Percentiles rank a stretch among this genome's conserved stretches.
Conservation (phyloP, 2,888 invertebrate genomes). For the Euspilapteryx auroguttella region DNA sequence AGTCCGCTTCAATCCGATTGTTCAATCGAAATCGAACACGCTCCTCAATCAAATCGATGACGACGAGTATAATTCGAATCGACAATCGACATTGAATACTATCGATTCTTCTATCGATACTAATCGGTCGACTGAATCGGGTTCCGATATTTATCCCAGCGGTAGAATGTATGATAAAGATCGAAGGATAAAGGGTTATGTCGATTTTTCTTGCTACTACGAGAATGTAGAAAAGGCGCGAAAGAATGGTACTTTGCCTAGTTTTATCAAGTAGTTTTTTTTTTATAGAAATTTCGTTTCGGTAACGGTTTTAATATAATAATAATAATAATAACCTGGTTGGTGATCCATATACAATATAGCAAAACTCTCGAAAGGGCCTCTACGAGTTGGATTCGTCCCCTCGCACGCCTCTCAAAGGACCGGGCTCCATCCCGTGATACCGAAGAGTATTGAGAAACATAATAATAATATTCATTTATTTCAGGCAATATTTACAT, state of each 20-base stretch:
- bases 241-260: constrained; percentile 67
- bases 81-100: constrained; percentile 19
- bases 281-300: neutral
- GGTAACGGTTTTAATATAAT: neutral
- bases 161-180: constrained; percentile 58
- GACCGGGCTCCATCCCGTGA: too few relatives aligned
- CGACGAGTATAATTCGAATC: constrained; percentile 12
- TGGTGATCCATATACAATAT: too few relatives aligned
- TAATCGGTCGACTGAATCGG: constrained; percentile 38
- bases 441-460: too few relatives aligned
- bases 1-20: constrained; percentile 66
- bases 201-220: constrained; percentile 82
- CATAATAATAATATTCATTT: too few relatives aligned
- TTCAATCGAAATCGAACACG: constrained; percentile 53
- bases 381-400: too few relatives aligned
- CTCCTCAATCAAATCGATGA: constrained; percentile 36
- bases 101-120: too few relatives aligned
- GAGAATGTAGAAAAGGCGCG: constrained; percentile 69
- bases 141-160: constrained; percentile 38
- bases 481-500: too few relatives aligned
- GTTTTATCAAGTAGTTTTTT: constrained; percentile 45
- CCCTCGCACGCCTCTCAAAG: too few relatives aligned
- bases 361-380: too few relatives aligned
- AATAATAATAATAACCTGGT: too few relatives aligned
- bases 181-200: constrained; percentile 76